Percentiles rank a stretch among this genome's conserved stretches.
Evolutionary conservation across 2,888 invertebrate genomes (phyloP).

Genomic region (Drosophila melanosoma): DNA sequence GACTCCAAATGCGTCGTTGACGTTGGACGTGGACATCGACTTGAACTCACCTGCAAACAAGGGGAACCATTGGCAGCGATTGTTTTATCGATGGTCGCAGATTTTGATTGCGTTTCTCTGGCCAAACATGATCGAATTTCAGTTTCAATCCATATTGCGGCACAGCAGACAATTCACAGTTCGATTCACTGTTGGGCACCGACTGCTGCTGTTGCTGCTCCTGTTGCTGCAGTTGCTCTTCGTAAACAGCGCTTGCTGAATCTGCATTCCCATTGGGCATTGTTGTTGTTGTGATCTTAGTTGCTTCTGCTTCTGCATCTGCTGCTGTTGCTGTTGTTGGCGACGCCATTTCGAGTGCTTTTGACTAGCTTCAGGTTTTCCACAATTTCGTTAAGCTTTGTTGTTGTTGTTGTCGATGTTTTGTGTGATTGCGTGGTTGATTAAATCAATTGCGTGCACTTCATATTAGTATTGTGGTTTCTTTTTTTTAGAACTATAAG

Average conservation of each 20-base stretch:
- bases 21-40: conserved; percentile 3
- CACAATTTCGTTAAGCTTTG: conserved; percentile 22
- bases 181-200: conserved; percentile 48
- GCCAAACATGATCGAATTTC: conserved; percentile 90
- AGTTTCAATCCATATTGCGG: conserved; percentile 90
- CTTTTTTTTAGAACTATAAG: conserved; percentile 21
- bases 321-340: conserved; percentile 20
- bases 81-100: conserved; percentile 89
- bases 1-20: background rate
- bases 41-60: conserved; percentile 88
- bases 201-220: conserved; percentile 29
- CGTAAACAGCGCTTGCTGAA: conserved; percentile 82
- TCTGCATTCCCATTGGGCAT: conserved; percentile 65
- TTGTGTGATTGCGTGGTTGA: conserved; percentile 12
- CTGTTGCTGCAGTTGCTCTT: conserved; percentile 59
- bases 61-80: conserved; percentile 89
- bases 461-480: conserved; percentile 48
- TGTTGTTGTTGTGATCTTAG: conserved; percentile 19
- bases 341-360: conserved; percentile 44
- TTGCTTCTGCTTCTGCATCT: conserved; percentile 12
- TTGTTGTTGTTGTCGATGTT: background rate
- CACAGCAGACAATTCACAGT: conserved; percentile 82
- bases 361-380: conserved; percentile 32
- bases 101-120: conserved; percentile 90
- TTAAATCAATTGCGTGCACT: conserved; percentile 56